Evolutionary conservation across 2,888 invertebrate genomes (phyloP), one percentile per base, ranked within the genome.

Genomic region (Uloborus plumipes): DNA sequence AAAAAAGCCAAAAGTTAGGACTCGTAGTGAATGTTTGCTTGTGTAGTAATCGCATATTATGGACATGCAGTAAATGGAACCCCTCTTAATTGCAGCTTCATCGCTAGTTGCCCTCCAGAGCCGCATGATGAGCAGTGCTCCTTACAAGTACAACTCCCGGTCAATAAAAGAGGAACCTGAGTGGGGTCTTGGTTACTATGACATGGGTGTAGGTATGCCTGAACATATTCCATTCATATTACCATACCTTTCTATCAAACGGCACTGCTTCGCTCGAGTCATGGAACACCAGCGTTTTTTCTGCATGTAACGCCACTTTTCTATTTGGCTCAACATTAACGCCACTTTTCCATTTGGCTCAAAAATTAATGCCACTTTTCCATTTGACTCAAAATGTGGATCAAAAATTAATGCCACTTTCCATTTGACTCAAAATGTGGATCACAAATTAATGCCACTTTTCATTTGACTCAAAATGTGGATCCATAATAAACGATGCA

Each of bases 151-250:
- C 76, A 76, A 73, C 77, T 83, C 83, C 77, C 76, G 83, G 64
- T 76, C 83, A 53, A 83, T 83, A 47, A 83, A 83, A 83, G 83
- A 83, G 39, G 83, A 83, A 75, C 83, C 77, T 15, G 72, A 83
- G 26, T 83, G 83, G 83, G 83, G 77, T 70, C 83, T 83, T 83
- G 83, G 77, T 83, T 83, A 83, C 83, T 83, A 73, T 83, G 83
- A 83, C 75, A 81, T 70, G 80, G 80, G 80, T 81, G 83, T 83
- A 77, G 83, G 83, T 83, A 83, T 76, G 83, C 83, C 83, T 72
- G 66, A 83, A 76, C 70, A n/a, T n/a, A n/a, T 71, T 82, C 82
- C 82, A 82, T 82, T 76, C 82, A 64, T 81, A 53, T 74, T 75
- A 49, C n/a, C n/a, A 39, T 72, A 31, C 50, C 67, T 76, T 26